Evolutionary conservation across 1,140 invertebrate species (phyloP), one percentile per base, ranked within the genome.

Genomic region (Megalopta genalis): DNA sequence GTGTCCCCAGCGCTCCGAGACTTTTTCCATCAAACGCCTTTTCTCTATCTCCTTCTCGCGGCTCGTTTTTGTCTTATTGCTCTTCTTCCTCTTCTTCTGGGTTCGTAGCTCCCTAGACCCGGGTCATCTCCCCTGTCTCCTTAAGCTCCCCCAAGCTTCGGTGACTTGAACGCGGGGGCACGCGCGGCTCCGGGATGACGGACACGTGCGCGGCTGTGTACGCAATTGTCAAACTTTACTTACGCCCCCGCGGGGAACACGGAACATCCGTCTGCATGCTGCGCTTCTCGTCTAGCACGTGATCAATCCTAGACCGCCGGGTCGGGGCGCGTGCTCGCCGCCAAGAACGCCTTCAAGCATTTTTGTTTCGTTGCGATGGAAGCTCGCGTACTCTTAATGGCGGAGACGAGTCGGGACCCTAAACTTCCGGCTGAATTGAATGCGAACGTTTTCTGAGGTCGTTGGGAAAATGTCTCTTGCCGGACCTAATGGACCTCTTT

Each of bases 141-240:
- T 57, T 52, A 42, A 80, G 27, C 67, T 70, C 10, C 32, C 39
- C 57, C 14, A 3, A 25, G n/a, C 18, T 0, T 1, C 23, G 46
- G 39, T 3, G n/a, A 54, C 42, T 52, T 27, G 63, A 72, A 72
- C 76, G 57, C 14, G 37, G 68, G 79, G 62, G 1, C 67, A 60
- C 60, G 71, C 59, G 66, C 70, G 65, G 1, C 25, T 23, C 14
- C 49, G 9, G 6, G 25, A 67, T 49, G 67, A 77, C 60, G 10
- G 69, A 77, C 78, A 83, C 63, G 63, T 77, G 60, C 63, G 54
- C 25, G 14, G 25, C 67, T 54, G 67, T 63, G 67, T 63, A 77
- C 18, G 57, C 63, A 46, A 71, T 77, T 77, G 68, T 71, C 76
- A 77, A 77, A 77, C 32, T 62, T 62, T 70, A 25, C 54, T 77